A percentile compares a stretch with the other conserved stretches of the same genome.
Evolutionary conservation across 2,113 vertebrate genomes (phyloP).

Genomic region (Arizona elegans): DNA sequence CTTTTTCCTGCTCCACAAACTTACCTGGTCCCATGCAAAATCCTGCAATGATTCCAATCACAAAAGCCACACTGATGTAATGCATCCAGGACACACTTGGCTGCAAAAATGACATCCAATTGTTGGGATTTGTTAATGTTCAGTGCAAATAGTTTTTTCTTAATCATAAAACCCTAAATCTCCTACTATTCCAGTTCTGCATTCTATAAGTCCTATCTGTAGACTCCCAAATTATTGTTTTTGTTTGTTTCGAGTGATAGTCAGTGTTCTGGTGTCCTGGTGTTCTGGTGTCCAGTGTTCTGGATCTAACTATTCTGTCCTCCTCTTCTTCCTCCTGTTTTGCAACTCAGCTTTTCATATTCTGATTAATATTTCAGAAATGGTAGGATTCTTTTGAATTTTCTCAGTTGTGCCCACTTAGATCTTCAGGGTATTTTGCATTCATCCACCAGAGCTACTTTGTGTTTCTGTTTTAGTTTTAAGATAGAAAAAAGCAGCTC

Average conservation of each 20-base stretch:
- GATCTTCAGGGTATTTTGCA: not conserved
- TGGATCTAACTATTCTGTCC: not conserved
- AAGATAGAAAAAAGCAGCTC: not conserved
- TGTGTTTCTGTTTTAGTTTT: not conserved
- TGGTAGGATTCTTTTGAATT: not conserved
- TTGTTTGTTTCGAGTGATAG: not conserved
- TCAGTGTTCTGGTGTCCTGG: not conserved
- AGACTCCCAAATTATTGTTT: not conserved
- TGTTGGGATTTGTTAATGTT: not conserved
- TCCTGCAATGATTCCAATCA: conserved; percentile 85
- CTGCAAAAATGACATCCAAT: conserved; percentile 42
- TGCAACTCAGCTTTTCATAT: not conserved
- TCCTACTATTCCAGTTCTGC: not conserved
- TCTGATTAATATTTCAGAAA: not conserved
- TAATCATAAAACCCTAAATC: not conserved
- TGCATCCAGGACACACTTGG: conserved; percentile 73
- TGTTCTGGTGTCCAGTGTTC: not conserved
- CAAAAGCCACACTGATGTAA: conserved; percentile 78
- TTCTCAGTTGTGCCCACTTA: not conserved
- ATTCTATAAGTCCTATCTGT: not conserved
- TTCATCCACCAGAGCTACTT: not conserved
- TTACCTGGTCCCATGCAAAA: conserved; percentile 91
- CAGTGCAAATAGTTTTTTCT: not conserved
- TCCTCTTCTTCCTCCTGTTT: not conserved
- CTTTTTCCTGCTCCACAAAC: accelerated